Base-by-base conservation (phyloP, 2,797 vertebrate species). In the Caiman crocodilus region DNA sequence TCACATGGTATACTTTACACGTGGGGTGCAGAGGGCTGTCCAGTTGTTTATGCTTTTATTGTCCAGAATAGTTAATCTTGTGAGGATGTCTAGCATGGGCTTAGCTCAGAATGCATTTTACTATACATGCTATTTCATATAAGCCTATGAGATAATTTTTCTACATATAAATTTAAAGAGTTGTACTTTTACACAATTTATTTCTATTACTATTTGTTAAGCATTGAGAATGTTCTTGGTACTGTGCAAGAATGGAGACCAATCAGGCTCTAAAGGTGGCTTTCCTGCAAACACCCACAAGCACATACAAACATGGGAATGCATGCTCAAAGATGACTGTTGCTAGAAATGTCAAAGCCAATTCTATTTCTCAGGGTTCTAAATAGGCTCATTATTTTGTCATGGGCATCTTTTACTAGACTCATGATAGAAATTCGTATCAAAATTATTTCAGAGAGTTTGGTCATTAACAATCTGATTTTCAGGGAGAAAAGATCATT, bases 321-420 rank as follows among this genome's bases (percentile, higher is more conserved):
- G 95, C 91, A 93, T 94, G 88, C 88, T 95, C 84, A 92, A 94
- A 93, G 26, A 93, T 18, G 80, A 85, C 78, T 71, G 67, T 35
- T 5, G 58, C 76, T 85, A 94, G 90, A 90, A 96, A 96, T 94
- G 89, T 93, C 75, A 90, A 64, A 96, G 93, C 90, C 93, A 92
- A 91, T 97, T 97, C 95, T 90, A 90, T 92, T 95, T 65, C 69
- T 95, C 55, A 50, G 90, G 91, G 92, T 90, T 96, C 93, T 89
- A 79, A 79, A 65, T 2, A 7, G 88, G 91, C 93, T 90, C 86
- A 76, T 89, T 91, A 96, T 91, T 92, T 94, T 94, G 94, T 95
- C 95, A 94, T 93, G 91, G 91, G 82, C 21, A 67, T 14, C 78
- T 81, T 56, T 84, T 94, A 76, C 92, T 95, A 79, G 90, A 82